These are phyloP conservation scores for Odontophorus gujanensis DNA, from an alignment of 2,113 vertebrate species.

Conservation along the genomic window DNA sequence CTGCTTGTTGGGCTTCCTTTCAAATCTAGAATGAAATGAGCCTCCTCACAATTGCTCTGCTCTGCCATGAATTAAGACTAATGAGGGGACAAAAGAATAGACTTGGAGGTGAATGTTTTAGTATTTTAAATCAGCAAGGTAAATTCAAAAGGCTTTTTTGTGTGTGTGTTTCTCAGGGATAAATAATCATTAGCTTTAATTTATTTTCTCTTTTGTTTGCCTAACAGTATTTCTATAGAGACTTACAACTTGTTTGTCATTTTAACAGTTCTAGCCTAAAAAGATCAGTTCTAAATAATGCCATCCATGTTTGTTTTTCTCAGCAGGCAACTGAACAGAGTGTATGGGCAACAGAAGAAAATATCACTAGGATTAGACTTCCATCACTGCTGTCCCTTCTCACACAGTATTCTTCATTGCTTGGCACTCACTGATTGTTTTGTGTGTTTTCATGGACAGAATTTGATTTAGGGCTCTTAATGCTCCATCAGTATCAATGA, in stretches of 20 bases:
- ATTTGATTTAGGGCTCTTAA: not conserved
- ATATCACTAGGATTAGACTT: not conserved
- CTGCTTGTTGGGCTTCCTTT: not conserved
- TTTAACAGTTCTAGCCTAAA: not conserved
- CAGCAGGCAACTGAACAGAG: not conserved
- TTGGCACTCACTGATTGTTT: not conserved
- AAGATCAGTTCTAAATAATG: not conserved
- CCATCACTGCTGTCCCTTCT: not conserved
- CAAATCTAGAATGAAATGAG: not conserved
- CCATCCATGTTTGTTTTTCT: not conserved
- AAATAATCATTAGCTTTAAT: not conserved
- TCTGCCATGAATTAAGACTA: not conserved
- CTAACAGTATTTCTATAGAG: not conserved
- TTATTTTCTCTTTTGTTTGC: not conserved
- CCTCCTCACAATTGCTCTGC: not conserved
- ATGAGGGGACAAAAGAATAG: not conserved
- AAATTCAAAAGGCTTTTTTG: not conserved
- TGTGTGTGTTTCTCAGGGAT: not conserved
- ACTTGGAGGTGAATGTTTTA: not conserved
- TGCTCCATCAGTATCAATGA: not conserved
- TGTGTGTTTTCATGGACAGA: rapidly evolving
- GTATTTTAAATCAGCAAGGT: not conserved
- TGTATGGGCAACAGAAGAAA: not conserved
- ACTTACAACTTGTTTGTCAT: not conserved
- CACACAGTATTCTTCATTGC: rapidly evolving